phyloP scores from a whole-genome alignment of 1,140 invertebrate genomes.

The Lordiphosa mommai region DNA sequence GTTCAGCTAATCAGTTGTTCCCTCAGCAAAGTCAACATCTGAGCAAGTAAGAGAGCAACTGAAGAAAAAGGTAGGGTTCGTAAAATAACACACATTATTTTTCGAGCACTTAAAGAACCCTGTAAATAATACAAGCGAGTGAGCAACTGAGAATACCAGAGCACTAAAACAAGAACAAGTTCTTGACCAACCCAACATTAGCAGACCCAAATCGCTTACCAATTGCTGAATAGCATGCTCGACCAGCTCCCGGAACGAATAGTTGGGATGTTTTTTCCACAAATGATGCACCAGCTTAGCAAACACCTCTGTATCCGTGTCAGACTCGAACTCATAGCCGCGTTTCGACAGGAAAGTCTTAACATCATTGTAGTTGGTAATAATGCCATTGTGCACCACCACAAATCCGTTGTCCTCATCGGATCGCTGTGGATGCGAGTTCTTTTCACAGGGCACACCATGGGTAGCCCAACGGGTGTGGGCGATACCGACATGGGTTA shows the following conservation, averaged over 20 bases:
- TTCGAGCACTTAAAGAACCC: too few species aligned
- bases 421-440: slow-evolving; percentile 99
- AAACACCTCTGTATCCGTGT: slow-evolving; percentile 99
- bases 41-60: too few species aligned
- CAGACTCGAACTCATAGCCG: slow-evolving; percentile 96
- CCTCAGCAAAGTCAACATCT: too few species aligned
- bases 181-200: too few species aligned
- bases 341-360: slow-evolving; percentile 95
- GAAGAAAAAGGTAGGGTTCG: too few species aligned
- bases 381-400: slow-evolving; percentile 99
- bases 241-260: slow-evolving; percentile 96
- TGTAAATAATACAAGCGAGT: too few species aligned
- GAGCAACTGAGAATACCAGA: too few species aligned
- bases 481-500: slow-evolving; percentile 95
- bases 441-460: slow-evolving; percentile 94
- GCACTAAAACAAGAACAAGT: too few species aligned
- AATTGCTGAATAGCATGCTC: slow-evolving; percentile 98
- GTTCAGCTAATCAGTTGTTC: too few species aligned
- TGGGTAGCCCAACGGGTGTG: slow-evolving; percentile 99
- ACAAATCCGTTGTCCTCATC: slow-evolving; percentile 94
- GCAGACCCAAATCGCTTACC: slow-evolving; percentile 19
- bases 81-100: too few species aligned
- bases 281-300: slow-evolving; percentile 97
- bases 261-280: slow-evolving; percentile 92
- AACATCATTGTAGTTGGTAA: slow-evolving; percentile 99